Conservation (phyloP, 2,113 vertebrate species). For the Egretta garzetta region DNA sequence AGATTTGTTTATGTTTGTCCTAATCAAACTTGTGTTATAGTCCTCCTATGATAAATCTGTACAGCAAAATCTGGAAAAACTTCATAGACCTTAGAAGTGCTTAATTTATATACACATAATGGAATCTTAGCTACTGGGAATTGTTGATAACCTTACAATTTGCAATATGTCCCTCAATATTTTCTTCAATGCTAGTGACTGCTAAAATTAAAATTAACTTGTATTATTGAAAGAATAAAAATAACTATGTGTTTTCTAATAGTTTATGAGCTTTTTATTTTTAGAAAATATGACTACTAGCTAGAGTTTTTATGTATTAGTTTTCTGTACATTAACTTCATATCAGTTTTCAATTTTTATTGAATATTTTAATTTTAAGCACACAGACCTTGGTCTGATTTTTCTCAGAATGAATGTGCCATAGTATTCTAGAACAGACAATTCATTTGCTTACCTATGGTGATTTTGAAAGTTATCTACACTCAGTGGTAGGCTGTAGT, state of each 20-base stretch:
- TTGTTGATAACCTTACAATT: conserved; percentile 68
- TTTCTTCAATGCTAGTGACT: conserved; percentile 29
- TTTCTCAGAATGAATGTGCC: neutral
- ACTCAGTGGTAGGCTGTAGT: neutral
- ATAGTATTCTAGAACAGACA: neutral
- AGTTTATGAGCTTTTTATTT: neutral
- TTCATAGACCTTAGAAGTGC: conserved; percentile 34
- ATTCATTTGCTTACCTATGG: neutral
- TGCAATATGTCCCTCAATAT: conserved; percentile 53
- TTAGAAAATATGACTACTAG: neutral
- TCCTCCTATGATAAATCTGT: neutral
- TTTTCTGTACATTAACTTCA: neutral
- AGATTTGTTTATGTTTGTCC: neutral
- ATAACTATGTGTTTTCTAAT: neutral
- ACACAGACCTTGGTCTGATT: neutral
- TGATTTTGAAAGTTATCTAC: neutral
- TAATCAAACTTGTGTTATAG: neutral
- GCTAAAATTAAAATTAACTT: conserved; percentile 27
- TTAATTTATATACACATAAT: conserved; percentile 63
- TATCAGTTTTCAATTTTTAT: neutral
- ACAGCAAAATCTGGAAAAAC: neutral
- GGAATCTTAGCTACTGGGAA: conserved; percentile 47
- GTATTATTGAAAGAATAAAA: conserved; percentile 42
- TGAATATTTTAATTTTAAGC: neutral
- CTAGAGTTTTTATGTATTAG: neutral